Evolutionary conservation across 2,888 invertebrate genomes (phyloP), one percentile per base, ranked within the genome.

Genomic region (Xanthia togata): DNA sequence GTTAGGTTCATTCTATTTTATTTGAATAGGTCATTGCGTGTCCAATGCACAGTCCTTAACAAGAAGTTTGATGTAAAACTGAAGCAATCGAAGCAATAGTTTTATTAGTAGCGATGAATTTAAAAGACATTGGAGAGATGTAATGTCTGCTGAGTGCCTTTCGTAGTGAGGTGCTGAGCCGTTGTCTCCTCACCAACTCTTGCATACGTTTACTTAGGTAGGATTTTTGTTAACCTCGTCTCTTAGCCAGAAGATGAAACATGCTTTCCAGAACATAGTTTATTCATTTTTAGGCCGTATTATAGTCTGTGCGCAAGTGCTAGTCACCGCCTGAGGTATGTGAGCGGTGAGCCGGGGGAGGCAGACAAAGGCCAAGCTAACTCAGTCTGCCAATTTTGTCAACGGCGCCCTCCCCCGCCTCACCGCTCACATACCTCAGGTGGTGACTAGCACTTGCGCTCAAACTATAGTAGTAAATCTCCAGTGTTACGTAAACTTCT

Each of bases 141-240:
- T 72, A n/a, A 70, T 81, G 86, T 80, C 82, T 83, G 74, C 78
- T 74, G 80, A 84, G 87, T 88, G 89, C 88, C 87, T 88, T 84
- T 87, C 68, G 70, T 77, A 81, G 73, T 80, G 79, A 80, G 87
- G 83, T 81, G 87, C 79, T 79, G 76, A 83, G 80, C 70, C 82
- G 63, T 67, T 63, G 64, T 76, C 70, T 87, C 75, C 76, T 78
- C 69, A 76, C 70, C 55, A 70, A 76, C 63, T 78, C 38, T 75
- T 76, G 57, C 70, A 80, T 78, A 75, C 73, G 38, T 77, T 71
- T 71, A 53, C 11, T 26, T 76, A 63, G 41, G 9, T 76, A 79
- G 64, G 31, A 47, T 11, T 73, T 79, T 59, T 35, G 44, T 78
- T 75, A 35, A 55, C 44, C 60, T 73, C 23, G 31, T 73, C 47